Evolutionary conservation across 1,140 invertebrate species (phyloP).

Genomic region (Copidosoma floridanum): DNA sequence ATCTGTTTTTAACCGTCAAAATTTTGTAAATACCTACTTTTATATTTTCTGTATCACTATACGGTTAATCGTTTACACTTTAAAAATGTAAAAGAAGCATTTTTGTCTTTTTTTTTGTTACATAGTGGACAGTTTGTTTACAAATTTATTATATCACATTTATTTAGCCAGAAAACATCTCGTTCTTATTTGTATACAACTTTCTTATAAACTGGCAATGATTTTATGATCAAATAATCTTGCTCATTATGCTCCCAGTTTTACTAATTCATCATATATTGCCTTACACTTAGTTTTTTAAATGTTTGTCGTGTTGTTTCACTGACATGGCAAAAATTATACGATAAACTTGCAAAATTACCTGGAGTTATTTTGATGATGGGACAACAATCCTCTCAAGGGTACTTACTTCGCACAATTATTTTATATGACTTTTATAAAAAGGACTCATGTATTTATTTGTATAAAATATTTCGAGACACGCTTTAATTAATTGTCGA

Average conservation of each 20-base stretch:
- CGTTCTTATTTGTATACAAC: slow-evolving; percentile 40
- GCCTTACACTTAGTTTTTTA: not conserved
- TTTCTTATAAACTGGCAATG: slow-evolving; percentile 35
- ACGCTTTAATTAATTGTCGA: slow-evolving; percentile 18
- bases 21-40: not conserved
- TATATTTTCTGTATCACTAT: not conserved
- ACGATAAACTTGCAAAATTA: slow-evolving; percentile 15
- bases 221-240: slow-evolving; percentile 32
- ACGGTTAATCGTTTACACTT: not conserved
- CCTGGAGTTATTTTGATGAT: not conserved
- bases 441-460: slow-evolving; percentile 38
- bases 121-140: slow-evolving; percentile 35
- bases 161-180: slow-evolving; percentile 42
- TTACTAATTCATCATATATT: slow-evolving; percentile 3
- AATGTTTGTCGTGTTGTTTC: slow-evolving; percentile 13
- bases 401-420: slow-evolving; percentile 27
- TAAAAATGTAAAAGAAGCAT: slow-evolving; percentile 9
- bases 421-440: slow-evolving; percentile 34
- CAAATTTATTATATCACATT: slow-evolving; percentile 46
- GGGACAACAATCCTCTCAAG: slow-evolving; percentile 22
- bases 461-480: slow-evolving; percentile 47
- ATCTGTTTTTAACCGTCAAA: not conserved
- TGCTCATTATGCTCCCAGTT: slow-evolving; percentile 22
- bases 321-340: slow-evolving; percentile 13
- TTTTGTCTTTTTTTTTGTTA: slow-evolving; percentile 15